A percentile compares a stretch with the other conserved stretches of the same genome.
These are phyloP conservation scores for Scaptodrosophila lebanonensis DNA, from an alignment of 1,140 invertebrate species.

Conservation along the genomic window DNA sequence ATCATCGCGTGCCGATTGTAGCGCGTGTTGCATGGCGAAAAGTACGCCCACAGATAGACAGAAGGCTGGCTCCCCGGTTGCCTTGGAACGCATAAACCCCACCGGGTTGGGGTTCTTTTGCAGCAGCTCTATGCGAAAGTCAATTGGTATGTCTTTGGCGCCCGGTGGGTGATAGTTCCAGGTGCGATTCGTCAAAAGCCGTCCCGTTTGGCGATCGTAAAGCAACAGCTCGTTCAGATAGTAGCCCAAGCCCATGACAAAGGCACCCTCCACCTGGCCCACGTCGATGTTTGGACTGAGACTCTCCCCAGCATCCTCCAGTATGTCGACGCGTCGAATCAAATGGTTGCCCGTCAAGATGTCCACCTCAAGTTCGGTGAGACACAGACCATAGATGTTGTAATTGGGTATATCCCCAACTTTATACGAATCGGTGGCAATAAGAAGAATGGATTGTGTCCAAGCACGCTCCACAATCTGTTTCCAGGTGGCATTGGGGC, in stretches of 20 bases:
- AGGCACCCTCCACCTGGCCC: conserved; percentile 87
- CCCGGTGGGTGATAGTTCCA: conserved; percentile 90
- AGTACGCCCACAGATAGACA: conserved; percentile 82
- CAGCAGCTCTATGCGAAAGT: conserved; percentile 86
- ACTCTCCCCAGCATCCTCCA: conserved; percentile 86
- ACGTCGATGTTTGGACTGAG: conserved; percentile 86
- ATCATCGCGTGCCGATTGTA: conserved; percentile 82
- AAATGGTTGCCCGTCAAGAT: conserved; percentile 84
- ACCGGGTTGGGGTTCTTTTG: conserved; percentile 84
- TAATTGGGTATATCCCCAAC: conserved; percentile 61
- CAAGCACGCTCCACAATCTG: conserved; percentile 81
- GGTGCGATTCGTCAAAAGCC: conserved; percentile 84
- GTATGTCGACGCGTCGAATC: conserved; percentile 82
- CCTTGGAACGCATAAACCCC: conserved; percentile 88
- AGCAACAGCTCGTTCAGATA: conserved; percentile 84
- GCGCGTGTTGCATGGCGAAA: conserved; percentile 85
- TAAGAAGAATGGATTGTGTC: conserved; percentile 81
- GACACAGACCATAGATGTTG: conserved; percentile 80
- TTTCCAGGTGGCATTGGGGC: conserved; percentile 80
- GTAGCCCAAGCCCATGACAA: conserved; percentile 90
- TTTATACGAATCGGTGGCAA: conserved; percentile 79
- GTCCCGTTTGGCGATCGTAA: conserved; percentile 82
- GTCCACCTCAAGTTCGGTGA: conserved; percentile 85
- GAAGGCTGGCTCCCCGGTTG: conserved; percentile 88
- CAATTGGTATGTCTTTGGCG: conserved; percentile 88